phyloP scores from a whole-genome alignment of 2,888 invertebrate species.

The Ceraclea dissimilis region DNA sequence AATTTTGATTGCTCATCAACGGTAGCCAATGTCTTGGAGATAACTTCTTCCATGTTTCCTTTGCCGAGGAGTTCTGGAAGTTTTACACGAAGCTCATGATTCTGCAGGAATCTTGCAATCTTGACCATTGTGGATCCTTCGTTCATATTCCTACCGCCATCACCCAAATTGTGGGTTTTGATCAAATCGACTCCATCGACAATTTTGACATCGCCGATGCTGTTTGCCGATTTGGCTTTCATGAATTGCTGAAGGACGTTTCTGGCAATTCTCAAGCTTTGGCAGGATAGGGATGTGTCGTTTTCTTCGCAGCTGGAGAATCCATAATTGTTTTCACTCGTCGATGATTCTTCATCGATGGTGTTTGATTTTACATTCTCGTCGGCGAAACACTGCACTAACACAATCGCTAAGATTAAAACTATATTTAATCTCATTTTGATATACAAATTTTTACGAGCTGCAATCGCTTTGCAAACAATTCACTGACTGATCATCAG shows the following conservation, averaged over 20 bases:
- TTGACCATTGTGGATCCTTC: conserved; percentile 50
- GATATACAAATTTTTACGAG: background rate
- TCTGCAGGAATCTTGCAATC: conserved; percentile 60
- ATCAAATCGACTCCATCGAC: conserved; percentile 59
- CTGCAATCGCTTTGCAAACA: conserved; percentile 8
- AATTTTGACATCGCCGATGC: conserved; percentile 47
- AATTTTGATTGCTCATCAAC: conserved; percentile 36
- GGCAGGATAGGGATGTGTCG: conserved; percentile 39
- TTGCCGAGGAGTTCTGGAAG: conserved; percentile 62
- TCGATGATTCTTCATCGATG: conserved; percentile 14
- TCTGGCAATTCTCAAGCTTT: conserved; percentile 43
- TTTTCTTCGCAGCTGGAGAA: conserved; percentile 29
- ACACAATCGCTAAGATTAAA: background rate
- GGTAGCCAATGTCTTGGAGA: conserved; percentile 47
- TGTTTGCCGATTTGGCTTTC: conserved; percentile 29
- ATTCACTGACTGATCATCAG: conserved; percentile 13
- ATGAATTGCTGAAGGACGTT: conserved; percentile 48
- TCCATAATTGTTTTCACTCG: conserved; percentile 11
- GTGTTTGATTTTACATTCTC: conserved; percentile 17
- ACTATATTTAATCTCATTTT: background rate
- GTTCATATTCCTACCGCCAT: conserved; percentile 39
- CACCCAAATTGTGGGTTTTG: conserved; percentile 40
- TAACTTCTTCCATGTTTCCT: conserved; percentile 53
- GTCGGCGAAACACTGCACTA: conserved; percentile 7
- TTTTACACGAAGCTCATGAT: conserved; percentile 65